phyloP scores from a whole-genome alignment of 2,113 vertebrate species.

The Lepisosteus osseus region DNA sequence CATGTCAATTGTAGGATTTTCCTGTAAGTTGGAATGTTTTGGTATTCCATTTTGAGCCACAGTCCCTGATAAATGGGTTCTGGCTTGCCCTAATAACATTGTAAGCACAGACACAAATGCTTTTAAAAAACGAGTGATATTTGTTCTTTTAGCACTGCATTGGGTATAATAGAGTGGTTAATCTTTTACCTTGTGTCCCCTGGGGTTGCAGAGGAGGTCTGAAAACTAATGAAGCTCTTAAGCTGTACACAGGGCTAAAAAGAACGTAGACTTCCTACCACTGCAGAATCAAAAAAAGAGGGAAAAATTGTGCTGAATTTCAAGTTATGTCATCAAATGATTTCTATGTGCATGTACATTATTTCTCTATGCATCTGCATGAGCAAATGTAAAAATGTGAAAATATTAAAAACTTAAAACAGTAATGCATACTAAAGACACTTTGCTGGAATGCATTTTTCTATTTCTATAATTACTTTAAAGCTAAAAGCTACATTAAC shows the following conservation, averaged over 20 bases:
- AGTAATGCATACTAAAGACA: too few relatives aligned
- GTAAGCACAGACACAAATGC: not conserved
- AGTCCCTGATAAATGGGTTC: not conserved
- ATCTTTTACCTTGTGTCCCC: not conserved
- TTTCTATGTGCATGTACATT: too few relatives aligned
- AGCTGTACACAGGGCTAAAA: not conserved
- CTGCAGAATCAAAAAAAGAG: not conserved
- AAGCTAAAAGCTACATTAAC: too few relatives aligned
- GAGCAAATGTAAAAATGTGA: not conserved
- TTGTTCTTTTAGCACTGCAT: not conserved
- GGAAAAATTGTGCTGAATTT: not conserved
- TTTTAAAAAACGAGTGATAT: not conserved
- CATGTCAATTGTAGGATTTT: too few relatives aligned
- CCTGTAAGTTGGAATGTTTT: too few relatives aligned
- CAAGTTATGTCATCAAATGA: too few relatives aligned
- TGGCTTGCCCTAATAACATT: not conserved
- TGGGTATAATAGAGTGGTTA: slow-evolving; percentile 1
- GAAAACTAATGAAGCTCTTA: slow-evolving; percentile 10
- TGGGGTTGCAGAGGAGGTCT: slow-evolving; percentile 2
- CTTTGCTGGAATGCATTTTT: too few relatives aligned
- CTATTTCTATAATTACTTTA: too few relatives aligned
- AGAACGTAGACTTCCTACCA: not conserved
- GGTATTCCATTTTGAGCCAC: not conserved
- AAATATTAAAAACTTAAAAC: not conserved
- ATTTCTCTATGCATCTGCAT: not conserved